Conservation (phyloP, 2,797 vertebrate species). For the Oceanodroma leucorhoa region DNA sequence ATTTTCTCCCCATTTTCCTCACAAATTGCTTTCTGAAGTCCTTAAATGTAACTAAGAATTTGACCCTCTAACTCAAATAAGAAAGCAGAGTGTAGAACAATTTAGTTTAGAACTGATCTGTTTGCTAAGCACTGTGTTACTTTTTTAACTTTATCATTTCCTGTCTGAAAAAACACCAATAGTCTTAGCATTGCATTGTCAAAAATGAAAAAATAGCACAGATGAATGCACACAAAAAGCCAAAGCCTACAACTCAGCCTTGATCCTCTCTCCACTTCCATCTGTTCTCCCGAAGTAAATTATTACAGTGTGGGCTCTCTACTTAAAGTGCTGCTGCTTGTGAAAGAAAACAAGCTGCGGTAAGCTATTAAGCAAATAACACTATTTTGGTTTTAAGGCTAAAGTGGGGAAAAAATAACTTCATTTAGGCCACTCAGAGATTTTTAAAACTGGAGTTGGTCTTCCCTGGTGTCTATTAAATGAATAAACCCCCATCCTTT, state of each 20-base stretch:
- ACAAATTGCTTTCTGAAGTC: neutral
- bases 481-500: neutral
- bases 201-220: neutral
- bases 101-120: neutral
- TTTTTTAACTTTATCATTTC: neutral
- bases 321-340: slow-evolving; percentile 34
- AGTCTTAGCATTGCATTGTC: slow-evolving; percentile 15
- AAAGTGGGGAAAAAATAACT: slow-evolving; percentile 27
- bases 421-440: slow-evolving; percentile 13
- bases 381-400: slow-evolving; percentile 42
- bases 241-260: neutral
- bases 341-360: slow-evolving; percentile 56
- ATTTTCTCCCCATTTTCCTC: neutral
- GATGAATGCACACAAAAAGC: slow-evolving; percentile 4
- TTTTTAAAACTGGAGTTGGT: slow-evolving; percentile 30
- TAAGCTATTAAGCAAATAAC: slow-evolving; percentile 67
- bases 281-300: slow-evolving; percentile 54
- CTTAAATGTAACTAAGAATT: neutral
- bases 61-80: neutral
- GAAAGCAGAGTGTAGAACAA: neutral
- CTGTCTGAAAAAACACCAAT: slow-evolving; percentile 9
- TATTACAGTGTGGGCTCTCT: slow-evolving; percentile 47
- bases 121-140: slow-evolving; percentile 45
- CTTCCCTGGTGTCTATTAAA: slow-evolving; percentile 28
- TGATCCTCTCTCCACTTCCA: slow-evolving; percentile 23